Evolutionary conservation across 2,797 vertebrate genomes (phyloP).

Genomic region (Craterocephalus amniculus): DNA sequence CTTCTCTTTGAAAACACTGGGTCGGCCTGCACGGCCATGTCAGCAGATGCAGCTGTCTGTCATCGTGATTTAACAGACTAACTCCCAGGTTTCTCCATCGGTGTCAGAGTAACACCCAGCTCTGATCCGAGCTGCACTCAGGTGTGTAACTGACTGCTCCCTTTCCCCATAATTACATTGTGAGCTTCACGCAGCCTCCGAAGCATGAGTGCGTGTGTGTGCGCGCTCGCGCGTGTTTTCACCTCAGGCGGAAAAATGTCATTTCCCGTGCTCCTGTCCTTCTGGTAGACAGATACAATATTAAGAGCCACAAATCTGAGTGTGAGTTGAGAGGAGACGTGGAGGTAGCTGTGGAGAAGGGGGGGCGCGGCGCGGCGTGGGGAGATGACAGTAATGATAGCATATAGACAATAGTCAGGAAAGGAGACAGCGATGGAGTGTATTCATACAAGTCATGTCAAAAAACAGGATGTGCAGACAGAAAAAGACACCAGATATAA

Average conservation of each 20-base stretch:
- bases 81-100: conserved; percentile 73
- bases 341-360: conserved; percentile 28
- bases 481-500: conserved; percentile 69
- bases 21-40: conserved; percentile 61
- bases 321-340: conserved; percentile 74
- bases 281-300: conserved; percentile 81
- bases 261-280: conserved; percentile 79
- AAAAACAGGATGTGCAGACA: conserved; percentile 73
- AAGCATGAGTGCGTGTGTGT: conserved; percentile 34
- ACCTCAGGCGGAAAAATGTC: conserved; percentile 81
- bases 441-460: conserved; percentile 69
- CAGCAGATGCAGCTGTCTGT: conserved; percentile 75
- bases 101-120: conserved; percentile 69
- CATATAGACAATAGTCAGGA: conserved; percentile 76
- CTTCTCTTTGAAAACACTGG: conserved; percentile 70
- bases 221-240: conserved; percentile 55
- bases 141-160: conserved; percentile 80
- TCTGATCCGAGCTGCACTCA: conserved; percentile 77
- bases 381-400: conserved; percentile 77
- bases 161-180: conserved; percentile 80
- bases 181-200: conserved; percentile 69
- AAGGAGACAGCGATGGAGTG: conserved; percentile 69
- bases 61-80: conserved; percentile 75
- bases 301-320: conserved; percentile 81
- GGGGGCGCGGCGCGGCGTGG: conserved; percentile 30